Percentiles rank a stretch among this genome's conserved stretches.
Evolutionary conservation across 2,888 invertebrate genomes (phyloP).

Genomic region (Andrena praecox): DNA sequence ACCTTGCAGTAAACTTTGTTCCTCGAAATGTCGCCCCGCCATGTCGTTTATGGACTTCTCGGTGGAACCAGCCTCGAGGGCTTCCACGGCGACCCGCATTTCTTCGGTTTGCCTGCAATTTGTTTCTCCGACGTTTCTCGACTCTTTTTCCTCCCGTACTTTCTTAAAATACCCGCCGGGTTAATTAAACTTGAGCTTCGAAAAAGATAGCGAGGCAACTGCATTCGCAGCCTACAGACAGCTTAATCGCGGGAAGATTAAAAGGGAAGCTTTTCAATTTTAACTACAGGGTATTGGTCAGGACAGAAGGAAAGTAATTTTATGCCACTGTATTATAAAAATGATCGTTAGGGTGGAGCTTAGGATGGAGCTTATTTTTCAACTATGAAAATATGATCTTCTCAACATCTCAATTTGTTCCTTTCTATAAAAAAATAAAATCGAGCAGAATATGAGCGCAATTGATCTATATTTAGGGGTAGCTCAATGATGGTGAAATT

Average conservation of each 20-base stretch:
- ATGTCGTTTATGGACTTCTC: constrained; percentile 94
- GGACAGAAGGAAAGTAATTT: background rate
- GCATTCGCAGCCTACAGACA: background rate
- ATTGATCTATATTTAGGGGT: no score
- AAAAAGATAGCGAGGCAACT: constrained; percentile 14
- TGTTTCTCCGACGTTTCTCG: background rate
- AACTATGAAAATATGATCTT: no score
- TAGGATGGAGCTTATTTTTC: no score
- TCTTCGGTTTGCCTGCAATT: constrained; percentile 91
- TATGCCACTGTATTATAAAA: constrained; percentile 28
- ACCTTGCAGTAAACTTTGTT: constrained; percentile 93
- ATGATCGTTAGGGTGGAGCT: constrained; percentile 39
- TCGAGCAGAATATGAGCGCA: no score
- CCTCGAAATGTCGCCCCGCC: constrained; percentile 92
- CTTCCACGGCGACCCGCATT: constrained; percentile 94
- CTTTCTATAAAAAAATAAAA: no score
- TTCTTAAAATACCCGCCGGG: constrained; percentile 23
- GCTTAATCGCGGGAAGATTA: background rate
- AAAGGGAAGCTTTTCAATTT: constrained; percentile 6
- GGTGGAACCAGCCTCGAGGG: constrained; percentile 91
- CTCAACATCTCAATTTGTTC: no score
- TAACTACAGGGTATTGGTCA: constrained; percentile 9
- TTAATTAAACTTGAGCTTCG: constrained; percentile 9
- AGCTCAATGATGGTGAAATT: no score
- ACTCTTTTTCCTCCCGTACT: background rate